Base-by-base conservation (phyloP, 2,113 vertebrate species). In the Syngnathoides biaculeatus region DNA sequence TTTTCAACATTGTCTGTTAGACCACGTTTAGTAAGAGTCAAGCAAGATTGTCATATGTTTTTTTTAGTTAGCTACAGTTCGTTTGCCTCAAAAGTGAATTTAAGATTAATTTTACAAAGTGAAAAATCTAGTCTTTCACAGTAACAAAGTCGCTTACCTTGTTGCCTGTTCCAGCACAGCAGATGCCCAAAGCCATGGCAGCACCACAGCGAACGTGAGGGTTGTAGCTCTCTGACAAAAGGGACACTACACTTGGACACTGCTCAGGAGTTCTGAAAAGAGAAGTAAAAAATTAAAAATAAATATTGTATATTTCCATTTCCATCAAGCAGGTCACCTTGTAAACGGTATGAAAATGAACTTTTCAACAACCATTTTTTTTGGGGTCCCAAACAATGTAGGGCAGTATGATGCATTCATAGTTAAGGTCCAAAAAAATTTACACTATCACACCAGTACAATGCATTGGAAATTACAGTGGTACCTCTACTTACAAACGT, bases 201-300 rank as follows among this genome's bases (percentile, higher is more conserved):
- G 97, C 97, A 20, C 97, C 97, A 4, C 95, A 99, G 67, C 97
- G 96, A 68, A 99, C 97, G 0, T 99, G 97, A 45, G 97, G 97
- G 69, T 99, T 99, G 87, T 99, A 99, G 91, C 97, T 99, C 89
- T 99, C 97, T 0, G 97, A 99, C 84, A 99, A 82, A 67, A 99
- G 89, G 14, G 97, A 99, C 67, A 99, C 97, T 35, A 99, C 97
- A 0, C 97, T 99, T 0, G 97, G 97, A 79, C 97, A 99, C 72
- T 99, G 97, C 77, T 99, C 97, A 19, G 97, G 96, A 64, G 97
- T 99, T 90, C 97, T 99, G 78, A 42, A 75, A n/a, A 78, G 75
- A 84, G 73, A 68, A 1, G 67, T 56, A 64, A 59, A 45, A 68
- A 13, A 60, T 10, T 50, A 9, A 52, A 6, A 70, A 7, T 64